Conservation (phyloP, 2,113 vertebrate genomes). For the Chauna torquata region DNA sequence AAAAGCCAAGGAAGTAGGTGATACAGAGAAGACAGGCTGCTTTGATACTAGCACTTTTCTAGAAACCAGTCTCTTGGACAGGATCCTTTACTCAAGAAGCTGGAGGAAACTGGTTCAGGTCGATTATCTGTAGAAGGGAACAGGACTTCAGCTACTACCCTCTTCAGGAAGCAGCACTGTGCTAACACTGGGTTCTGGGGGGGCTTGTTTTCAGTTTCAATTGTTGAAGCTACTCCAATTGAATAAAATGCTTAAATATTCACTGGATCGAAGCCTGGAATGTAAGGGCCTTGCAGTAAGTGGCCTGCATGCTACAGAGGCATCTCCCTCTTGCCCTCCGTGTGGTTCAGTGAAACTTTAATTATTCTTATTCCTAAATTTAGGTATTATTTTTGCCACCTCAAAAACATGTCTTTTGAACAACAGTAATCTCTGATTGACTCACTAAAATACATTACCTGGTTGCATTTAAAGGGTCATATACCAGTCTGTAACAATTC, state of each 20-base stretch:
- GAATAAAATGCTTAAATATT: not conserved
- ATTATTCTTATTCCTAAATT: not conserved
- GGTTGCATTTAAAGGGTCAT: not conserved
- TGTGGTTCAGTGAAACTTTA: not conserved
- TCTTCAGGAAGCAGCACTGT: not conserved
- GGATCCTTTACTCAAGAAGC: not conserved
- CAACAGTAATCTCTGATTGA: not conserved
- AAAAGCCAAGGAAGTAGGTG: not conserved
- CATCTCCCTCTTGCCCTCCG: not conserved
- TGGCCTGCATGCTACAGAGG: not conserved
- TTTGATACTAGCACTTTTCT: not conserved
- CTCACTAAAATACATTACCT: not conserved
- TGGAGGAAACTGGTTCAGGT: constrained; percentile 8
- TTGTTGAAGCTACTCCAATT: not conserved
- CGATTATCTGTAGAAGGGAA: not conserved
- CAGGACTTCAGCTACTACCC: not conserved
- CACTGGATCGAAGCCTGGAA: not conserved
- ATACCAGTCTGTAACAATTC: not conserved
- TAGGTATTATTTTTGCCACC: not conserved
- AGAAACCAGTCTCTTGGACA: not conserved
- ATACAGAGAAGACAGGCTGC: not conserved
- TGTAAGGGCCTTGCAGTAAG: not conserved
- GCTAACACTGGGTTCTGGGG: not conserved
- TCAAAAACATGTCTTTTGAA: not conserved
- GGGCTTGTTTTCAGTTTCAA: not conserved